These are phyloP conservation scores for Taphrorychus bicolor DNA, from an alignment of 2,888 invertebrate genomes.

Conservation along the genomic window DNA sequence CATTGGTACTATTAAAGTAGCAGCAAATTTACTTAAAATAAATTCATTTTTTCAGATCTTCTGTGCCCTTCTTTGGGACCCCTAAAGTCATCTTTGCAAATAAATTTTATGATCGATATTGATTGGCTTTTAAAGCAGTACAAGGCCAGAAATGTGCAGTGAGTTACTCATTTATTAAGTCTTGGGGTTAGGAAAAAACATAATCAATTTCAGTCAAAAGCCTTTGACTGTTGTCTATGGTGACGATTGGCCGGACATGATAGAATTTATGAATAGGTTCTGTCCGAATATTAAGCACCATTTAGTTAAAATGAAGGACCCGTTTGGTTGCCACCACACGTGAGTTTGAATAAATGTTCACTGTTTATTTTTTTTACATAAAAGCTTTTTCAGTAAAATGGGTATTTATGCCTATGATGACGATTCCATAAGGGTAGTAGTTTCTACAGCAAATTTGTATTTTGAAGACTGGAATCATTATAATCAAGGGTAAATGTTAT, in stretches of 20 bases:
- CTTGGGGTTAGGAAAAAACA: not conserved
- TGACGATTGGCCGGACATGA: conserved; percentile 64
- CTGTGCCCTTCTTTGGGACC: conserved; percentile 79
- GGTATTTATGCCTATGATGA: conserved; percentile 86
- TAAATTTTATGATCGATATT: conserved; percentile 93
- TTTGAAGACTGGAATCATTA: conserved; percentile 93
- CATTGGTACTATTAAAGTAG: too few relatives aligned
- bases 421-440: conserved; percentile 80
- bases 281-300: conserved; percentile 71
- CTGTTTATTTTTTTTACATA: not conserved
- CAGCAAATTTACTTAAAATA: conserved; percentile 1
- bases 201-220: conserved; percentile 67
- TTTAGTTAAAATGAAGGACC: conserved; percentile 75
- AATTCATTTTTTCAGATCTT: conserved; percentile 72
- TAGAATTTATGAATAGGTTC: conserved; percentile 62
- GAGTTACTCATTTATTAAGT: conserved; percentile 45
- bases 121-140: conserved; percentile 91
- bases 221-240: conserved; percentile 81
- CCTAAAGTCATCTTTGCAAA: conserved; percentile 78
- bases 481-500: conserved; percentile 79
- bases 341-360: conserved; percentile 58
- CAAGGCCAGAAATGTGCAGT: conserved; percentile 76
- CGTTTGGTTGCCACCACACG: conserved; percentile 90
- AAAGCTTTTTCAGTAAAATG: conserved; percentile 73
- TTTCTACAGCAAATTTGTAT: conserved; percentile 93